A percentile compares a stretch with the other conserved stretches of the same genome.
These are phyloP conservation scores for Ianthella basta DNA, from an alignment of 37 sponge, comb jelly and placozoan genomes.

Conservation along the genomic window DNA sequence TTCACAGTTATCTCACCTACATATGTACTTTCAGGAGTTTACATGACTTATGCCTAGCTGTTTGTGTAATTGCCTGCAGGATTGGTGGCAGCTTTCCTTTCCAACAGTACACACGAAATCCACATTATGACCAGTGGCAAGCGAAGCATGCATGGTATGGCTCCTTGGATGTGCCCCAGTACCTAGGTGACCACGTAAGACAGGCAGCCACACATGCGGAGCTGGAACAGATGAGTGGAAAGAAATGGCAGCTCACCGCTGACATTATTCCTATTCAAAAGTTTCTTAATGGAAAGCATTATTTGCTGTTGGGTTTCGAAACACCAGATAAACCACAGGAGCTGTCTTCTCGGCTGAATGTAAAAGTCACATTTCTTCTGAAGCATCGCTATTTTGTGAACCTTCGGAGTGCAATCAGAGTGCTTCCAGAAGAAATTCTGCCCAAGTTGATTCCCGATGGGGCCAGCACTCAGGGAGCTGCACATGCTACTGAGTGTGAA, in stretches of 20 bases:
- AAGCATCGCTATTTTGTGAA: conserved; percentile 16
- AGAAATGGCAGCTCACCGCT: neutral
- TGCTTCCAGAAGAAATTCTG: neutral
- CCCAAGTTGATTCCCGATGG: neutral
- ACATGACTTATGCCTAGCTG: no score
- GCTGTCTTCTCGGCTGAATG: neutral
- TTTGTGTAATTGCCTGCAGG: no score
- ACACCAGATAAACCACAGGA: neutral
- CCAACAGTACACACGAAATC: no score
- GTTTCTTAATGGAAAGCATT: neutral
- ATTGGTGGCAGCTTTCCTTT: no score
- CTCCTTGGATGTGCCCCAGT: neutral
- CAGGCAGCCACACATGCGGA: conserved; percentile 7
- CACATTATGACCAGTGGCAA: no score
- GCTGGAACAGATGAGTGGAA: neutral
- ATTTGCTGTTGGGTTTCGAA: neutral
- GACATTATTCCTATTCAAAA: neutral
- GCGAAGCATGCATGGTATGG: neutral
- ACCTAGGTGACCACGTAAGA: conserved; percentile 8
- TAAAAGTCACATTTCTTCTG: neutral
- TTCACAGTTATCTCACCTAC: no score
- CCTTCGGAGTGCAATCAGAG: neutral
- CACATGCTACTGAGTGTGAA: neutral
- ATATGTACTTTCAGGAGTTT: no score
- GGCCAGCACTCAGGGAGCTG: neutral